phyloP scores from a whole-genome alignment of 2,797 vertebrate genomes.

The Graptemys geographica region DNA sequence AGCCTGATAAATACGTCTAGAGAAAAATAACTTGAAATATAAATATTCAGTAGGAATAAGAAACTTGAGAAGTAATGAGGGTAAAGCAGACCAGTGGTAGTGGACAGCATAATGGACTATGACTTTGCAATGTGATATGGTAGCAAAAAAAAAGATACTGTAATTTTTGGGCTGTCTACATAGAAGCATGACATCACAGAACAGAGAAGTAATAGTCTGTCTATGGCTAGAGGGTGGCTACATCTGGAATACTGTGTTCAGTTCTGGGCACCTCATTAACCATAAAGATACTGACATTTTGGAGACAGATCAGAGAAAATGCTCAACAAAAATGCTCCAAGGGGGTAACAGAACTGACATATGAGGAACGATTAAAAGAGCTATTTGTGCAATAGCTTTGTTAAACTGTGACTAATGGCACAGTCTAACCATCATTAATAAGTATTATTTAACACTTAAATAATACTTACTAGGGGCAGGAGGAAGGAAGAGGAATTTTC shows the following conservation, averaged over 20 bases:
- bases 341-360: not conserved
- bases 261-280: not conserved
- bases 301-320: accelerated
- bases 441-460: not conserved
- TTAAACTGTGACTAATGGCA: not conserved
- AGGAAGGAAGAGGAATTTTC: not conserved
- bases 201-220: too few relatives aligned
- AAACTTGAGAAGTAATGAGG: not conserved
- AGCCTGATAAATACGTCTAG: not conserved
- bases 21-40: not conserved
- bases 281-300: accelerated
- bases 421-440: not conserved
- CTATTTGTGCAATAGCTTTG: not conserved
- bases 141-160: not conserved
- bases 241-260: accelerated
- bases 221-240: accelerated
- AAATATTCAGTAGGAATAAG: not conserved
- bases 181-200: not conserved
- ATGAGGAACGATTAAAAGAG: not conserved
- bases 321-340: not conserved
- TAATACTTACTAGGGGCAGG: not conserved
- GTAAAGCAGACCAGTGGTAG: not conserved
- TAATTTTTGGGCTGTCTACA: not conserved
- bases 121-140: not conserved
- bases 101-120: not conserved